phyloP scores from a whole-genome alignment of 2,888 invertebrate species.

The Piscicola geometra region DNA sequence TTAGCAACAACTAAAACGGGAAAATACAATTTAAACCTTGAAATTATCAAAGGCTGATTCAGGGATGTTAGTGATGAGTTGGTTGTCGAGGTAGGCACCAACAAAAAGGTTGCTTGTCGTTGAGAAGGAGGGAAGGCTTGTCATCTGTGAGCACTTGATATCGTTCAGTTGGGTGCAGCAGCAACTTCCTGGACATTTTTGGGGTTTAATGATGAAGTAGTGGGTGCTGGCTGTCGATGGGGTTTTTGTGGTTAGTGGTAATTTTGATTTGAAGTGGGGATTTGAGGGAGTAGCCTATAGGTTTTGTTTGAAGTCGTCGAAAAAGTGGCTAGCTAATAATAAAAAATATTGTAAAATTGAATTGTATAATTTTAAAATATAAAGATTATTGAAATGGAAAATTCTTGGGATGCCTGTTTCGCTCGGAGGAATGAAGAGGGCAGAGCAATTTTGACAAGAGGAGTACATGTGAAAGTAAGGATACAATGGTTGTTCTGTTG shows the following conservation, averaged over 20 bases:
- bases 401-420: background rate
- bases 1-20: no score
- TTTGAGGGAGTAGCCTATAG: no score
- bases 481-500: background rate
- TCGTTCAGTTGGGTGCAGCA: constrained; percentile 35
- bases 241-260: no score
- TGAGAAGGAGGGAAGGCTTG: constrained; percentile 13
- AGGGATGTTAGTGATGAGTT: constrained; percentile 28
- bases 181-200: constrained; percentile 31
- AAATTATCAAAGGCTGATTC: constrained; percentile 18
- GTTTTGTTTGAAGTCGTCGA: no score
- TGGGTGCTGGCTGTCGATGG: no score
- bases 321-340: no score
- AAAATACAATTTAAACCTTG: no score
- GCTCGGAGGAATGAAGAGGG: background rate
- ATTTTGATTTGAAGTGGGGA: no score
- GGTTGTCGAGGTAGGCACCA: constrained; percentile 33
- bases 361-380: no score
- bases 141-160: constrained; percentile 27
- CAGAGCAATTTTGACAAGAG: background rate
- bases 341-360: no score
- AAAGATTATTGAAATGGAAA: no score
- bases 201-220: no score
- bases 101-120: background rate
- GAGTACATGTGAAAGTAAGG: background rate